Evolutionary conservation across 2,888 invertebrate genomes (phyloP).

Genomic region (Deilephila porcellus): DNA sequence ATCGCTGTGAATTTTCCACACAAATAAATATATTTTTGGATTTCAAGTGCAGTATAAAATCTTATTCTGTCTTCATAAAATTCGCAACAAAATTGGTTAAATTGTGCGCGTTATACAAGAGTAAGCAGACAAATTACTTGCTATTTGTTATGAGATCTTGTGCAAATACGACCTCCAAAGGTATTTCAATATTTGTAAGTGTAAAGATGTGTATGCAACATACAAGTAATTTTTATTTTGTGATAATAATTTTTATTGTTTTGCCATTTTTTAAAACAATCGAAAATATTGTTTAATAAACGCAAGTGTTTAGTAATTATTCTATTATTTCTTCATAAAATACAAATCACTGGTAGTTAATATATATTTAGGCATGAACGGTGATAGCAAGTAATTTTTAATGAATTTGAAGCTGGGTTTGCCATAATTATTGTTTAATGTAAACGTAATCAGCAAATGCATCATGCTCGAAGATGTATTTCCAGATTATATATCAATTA

Average conservation of each 20-base stretch:
- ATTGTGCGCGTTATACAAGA: conserved; percentile 6
- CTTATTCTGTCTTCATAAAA: not conserved
- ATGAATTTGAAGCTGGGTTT: no score
- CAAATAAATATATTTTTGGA: no score
- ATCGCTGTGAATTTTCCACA: no score
- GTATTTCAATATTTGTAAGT: conserved; percentile 8
- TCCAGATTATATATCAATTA: no score
- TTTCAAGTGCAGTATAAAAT: not conserved
- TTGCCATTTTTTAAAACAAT: not conserved
- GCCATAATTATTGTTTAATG: no score
- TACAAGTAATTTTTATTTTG: not conserved
- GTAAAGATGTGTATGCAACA: not conserved
- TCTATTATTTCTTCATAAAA: no score
- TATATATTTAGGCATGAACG: no score
- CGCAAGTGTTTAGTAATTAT: no score
- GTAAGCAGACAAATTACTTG: conserved; percentile 17
- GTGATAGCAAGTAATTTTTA: no score
- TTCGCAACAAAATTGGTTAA: not conserved
- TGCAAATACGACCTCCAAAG: conserved; percentile 21
- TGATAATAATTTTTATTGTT: not conserved
- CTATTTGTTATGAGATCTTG: conserved; percentile 17
- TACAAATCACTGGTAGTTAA: no score
- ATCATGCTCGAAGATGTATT: no score
- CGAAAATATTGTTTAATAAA: not conserved
- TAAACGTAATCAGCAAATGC: no score